These are phyloP conservation scores for Rhingia rostrata DNA, from an alignment of 2,888 invertebrate species.

Conservation along the genomic window DNA sequence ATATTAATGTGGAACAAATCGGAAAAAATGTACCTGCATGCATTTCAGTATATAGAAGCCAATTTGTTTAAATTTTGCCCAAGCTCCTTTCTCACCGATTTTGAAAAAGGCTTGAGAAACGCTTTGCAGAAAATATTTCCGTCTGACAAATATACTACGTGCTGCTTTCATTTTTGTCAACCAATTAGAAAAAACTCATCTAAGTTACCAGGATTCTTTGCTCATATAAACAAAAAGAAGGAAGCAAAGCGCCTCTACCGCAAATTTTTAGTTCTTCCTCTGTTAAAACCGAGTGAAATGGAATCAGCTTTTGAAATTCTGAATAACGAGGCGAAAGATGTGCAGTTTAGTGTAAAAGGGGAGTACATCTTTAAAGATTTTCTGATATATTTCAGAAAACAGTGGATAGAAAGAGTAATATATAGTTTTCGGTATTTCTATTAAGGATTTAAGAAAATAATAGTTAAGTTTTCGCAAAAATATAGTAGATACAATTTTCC, in stretches of 20 bases:
- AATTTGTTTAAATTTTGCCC: too few relatives aligned
- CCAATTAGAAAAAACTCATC: too few relatives aligned
- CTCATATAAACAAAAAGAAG: too few relatives aligned
- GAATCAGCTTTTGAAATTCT: constrained; percentile 19
- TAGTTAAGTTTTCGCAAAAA: background rate
- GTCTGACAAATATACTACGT: constrained; percentile 6
- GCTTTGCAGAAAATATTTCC: constrained; percentile 6
- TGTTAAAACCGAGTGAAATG: constrained; percentile 16
- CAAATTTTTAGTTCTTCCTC: constrained; percentile 5
- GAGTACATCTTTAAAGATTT: constrained; percentile 18
- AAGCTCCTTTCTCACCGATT: constrained; percentile 1
- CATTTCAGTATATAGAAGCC: too few relatives aligned
- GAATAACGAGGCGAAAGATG: constrained; percentile 3
- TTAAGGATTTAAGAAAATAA: background rate
- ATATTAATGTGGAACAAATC: constrained; percentile 2
- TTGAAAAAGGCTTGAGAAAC: background rate
- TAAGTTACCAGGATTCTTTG: too few relatives aligned
- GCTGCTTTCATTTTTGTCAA: constrained; percentile 8
- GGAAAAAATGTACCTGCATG: background rate
- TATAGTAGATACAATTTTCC: background rate
- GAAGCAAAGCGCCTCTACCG: constrained; percentile 4
- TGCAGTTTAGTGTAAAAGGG: constrained; percentile 4
- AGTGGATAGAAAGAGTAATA: constrained; percentile 24
- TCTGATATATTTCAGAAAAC: constrained; percentile 12
- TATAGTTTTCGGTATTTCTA: too few relatives aligned